Evolutionary conservation across 2,797 vertebrate species (phyloP), one percentile per base, ranked within the genome.

Genomic region (Nasua narica): DNA sequence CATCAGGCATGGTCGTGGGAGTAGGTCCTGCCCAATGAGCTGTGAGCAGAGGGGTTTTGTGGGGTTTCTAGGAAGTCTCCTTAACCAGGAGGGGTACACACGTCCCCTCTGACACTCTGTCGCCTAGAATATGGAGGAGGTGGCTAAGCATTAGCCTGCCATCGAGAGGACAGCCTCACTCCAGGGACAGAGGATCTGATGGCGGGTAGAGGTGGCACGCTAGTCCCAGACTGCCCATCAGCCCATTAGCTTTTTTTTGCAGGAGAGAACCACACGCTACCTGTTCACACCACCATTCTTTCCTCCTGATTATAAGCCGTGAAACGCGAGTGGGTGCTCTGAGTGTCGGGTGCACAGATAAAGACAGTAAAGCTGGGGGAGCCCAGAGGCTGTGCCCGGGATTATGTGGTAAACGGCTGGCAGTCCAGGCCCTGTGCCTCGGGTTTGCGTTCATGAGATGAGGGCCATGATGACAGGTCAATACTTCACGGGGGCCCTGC

Each of bases 1-100:
- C 2, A n/a, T 29, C 23, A 58, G 29, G 18, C 25, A 32, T 37
- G 76, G 70, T 46, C 43, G 9, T 12, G 12, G 67, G 69, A 58
- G 6, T 16, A n/a, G 58, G 32, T 88, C 29, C 76, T 69, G n/a
- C 29, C 7, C 14, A 37, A 43, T 16, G 37, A 88, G 15, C 43
- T 81, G 1, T 5, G 23, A 85, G 83, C 50, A 87, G 46, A 72
- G 81, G 58, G 29, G 54, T 60, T 92, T 60, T 35, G 52, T 0
- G 40, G 87, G 58, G 43, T 9, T 91, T 93, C 72, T 18, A 40
- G 70, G 50, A 23, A 78, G 32, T 69, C 48, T 94, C 48, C 32
- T 58, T 35, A 52, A 50, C 58, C n/a, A 27, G 56, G 77, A 91
- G 62, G 48, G 7, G 29, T 15, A n/a, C 29, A 18, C 9, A 6